Evolutionary conservation across 2,888 invertebrate species (phyloP), one percentile per base, ranked within the genome.

Genomic region (Odontocolon sp.): DNA sequence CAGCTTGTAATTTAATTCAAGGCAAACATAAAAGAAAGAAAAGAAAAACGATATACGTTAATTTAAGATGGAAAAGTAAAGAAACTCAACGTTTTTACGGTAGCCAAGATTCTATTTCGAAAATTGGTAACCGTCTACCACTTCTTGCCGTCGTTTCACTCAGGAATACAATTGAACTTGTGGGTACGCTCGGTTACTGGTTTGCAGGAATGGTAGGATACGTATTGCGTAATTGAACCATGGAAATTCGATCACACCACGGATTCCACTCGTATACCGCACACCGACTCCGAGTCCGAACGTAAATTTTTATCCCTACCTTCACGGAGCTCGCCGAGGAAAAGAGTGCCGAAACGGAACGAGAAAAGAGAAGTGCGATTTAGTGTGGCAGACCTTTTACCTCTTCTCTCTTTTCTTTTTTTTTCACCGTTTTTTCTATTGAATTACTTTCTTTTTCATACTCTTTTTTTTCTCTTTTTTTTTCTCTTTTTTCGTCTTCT

Each of bases 211-310:
- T 23, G n/a, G n/a, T n/a, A n/a, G n/a, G n/a, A n/a, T n/a, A n/a
- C n/a, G 42, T 33, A 61, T 40, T 5, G 56, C 42, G 45, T 64
- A 59, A 70, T 75, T 28, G 42, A 64, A 42, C 52, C 70, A 33
- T 70, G 64, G 45, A 59, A 66, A 66, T 57, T 45, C 64, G 57
- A 66, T 75, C 64, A 50, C 36, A 21, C 33, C 9, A 64, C 14
- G 14, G 23, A 23, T 40, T 3, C 14, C 16, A 8, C 18, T 38
- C 50, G 36, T 40, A 40, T 38, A 28, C 28, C 5, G 23, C 11
- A 11, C 26, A 28, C 11, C 21, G 45, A 31, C 31, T 33, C 14
- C 28, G 40, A 52, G 26, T 59, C 33, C 33, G 9, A 4, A 26
- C 57, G 59, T 40, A 59, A 47, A 59, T 69, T 47, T 69, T 50